phyloP scores from a whole-genome alignment of 2,888 invertebrate species.

The Resseliella maxima region DNA sequence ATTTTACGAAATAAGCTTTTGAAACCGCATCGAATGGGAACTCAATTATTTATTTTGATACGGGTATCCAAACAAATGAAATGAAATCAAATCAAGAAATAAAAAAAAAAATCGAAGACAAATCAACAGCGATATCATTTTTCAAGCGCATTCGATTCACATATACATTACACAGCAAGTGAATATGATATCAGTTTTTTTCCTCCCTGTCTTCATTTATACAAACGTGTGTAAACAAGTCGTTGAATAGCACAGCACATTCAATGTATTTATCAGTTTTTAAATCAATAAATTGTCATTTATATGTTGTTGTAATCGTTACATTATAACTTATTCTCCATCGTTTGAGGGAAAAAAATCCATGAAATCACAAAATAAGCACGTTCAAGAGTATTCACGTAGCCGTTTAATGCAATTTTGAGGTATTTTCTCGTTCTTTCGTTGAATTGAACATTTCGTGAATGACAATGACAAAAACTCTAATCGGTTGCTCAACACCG shows the following conservation, averaged over 20 bases:
- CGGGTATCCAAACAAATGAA: not conserved
- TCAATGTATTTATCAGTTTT: not conserved
- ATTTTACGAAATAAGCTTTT: not conserved
- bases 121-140: constrained; percentile 5
- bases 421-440: too few relatives aligned
- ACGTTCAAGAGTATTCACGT: not conserved
- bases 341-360: not conserved
- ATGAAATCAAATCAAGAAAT: not conserved
- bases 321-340: not conserved
- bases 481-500: not conserved
- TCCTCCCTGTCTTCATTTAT: not conserved
- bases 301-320: not conserved
- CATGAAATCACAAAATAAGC: not conserved
- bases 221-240: not conserved
- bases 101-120: not conserved
- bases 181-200: not conserved
- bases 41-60: not conserved
- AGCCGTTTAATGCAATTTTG: not conserved
- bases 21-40: not conserved
- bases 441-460: not conserved
- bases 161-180: not conserved
- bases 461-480: constrained; percentile 24
- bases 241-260: not conserved
- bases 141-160: not conserved
- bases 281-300: constrained; percentile 24